A percentile compares a stretch with the other conserved stretches of the same genome.
These are phyloP conservation scores for Nyctalus aviator DNA, from an alignment of 2,797 vertebrate genomes.

Conservation along the genomic window DNA sequence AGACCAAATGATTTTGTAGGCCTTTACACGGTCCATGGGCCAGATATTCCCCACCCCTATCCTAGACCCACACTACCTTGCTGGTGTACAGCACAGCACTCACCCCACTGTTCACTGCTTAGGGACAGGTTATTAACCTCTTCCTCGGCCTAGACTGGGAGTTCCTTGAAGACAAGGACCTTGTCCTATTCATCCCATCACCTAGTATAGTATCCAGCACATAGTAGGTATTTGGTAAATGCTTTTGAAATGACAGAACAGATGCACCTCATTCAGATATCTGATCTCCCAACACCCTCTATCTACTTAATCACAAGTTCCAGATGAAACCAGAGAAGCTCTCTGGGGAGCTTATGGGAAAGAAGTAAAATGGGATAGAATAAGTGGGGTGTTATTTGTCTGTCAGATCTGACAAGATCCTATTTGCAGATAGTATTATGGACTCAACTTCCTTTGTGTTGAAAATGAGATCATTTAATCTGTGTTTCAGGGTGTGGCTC, in stretches of 20 bases:
- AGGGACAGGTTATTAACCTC: not conserved
- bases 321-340: not conserved
- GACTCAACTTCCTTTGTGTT: not conserved
- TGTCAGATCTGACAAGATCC: not conserved
- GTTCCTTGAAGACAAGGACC: not conserved
- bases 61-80: not conserved
- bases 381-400: not conserved
- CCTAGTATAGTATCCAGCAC: not conserved
- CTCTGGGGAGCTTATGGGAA: not conserved
- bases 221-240: not conserved
- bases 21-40: no score
- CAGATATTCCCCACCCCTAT: no score
- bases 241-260: not conserved
- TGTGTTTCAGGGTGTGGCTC: not conserved
- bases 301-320: not conserved
- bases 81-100: fast-evolving
- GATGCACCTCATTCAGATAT: not conserved
- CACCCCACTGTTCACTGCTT: fast-evolving
- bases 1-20: no score
- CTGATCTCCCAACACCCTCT: not conserved
- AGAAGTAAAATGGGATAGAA: not conserved
- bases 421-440: not conserved
- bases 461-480: not conserved
- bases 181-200: not conserved
- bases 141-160: not conserved